phyloP scores from a whole-genome alignment of 1,140 invertebrate species.

The Geopemphigus sp. region DNA sequence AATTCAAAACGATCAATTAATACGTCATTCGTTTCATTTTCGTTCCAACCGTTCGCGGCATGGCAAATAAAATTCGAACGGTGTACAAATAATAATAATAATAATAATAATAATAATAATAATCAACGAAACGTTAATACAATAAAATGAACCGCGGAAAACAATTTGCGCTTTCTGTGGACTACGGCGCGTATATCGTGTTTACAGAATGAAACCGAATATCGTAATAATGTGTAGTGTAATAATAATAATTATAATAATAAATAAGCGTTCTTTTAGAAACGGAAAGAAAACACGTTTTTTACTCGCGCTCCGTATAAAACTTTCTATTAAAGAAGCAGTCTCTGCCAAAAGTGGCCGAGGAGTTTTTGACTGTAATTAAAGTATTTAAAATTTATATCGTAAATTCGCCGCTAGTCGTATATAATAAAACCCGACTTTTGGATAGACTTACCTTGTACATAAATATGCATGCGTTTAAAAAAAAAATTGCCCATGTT shows the following conservation, averaged over 20 bases:
- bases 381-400: not conserved
- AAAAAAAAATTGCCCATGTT: not conserved
- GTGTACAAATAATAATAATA: not conserved
- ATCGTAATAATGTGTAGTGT: not conserved
- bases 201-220: constrained; percentile 18
- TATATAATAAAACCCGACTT: not conserved
- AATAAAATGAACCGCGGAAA: not conserved
- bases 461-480: constrained; percentile 35
- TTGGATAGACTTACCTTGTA: not conserved
- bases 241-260: no score
- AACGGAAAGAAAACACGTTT: no score
- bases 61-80: not conserved
- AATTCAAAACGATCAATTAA: not conserved
- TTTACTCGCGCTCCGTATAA: not conserved
- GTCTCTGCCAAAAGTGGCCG: not conserved
- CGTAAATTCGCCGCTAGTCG: not conserved
- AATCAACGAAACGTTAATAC: not conserved
- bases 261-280: not conserved
- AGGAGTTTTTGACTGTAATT: not conserved
- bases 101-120: no score
- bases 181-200: not conserved
- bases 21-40: not conserved
- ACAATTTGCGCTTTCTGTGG: no score
- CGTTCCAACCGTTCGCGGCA: not conserved
- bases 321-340: not conserved